These are phyloP conservation scores for Alsophila aescularia DNA, from an alignment of 2,888 invertebrate genomes.

Conservation along the genomic window DNA sequence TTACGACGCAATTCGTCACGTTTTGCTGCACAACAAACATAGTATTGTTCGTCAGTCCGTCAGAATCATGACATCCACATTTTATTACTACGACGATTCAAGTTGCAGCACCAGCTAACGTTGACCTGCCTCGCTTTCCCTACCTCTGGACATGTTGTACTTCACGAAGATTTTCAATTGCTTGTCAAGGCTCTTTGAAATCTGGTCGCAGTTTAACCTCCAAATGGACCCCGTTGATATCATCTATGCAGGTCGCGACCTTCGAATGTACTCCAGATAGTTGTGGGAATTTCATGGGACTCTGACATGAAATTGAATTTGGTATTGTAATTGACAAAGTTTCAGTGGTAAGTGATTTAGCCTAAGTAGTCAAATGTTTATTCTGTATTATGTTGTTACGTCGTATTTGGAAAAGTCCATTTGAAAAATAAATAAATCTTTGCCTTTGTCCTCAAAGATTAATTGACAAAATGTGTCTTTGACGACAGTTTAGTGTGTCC, in stretches of 20 bases:
- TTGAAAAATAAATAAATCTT: too few relatives aligned
- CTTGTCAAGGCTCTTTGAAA: constrained; percentile 39
- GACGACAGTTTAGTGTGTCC: constrained; percentile 6
- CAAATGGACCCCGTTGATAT: constrained; percentile 59
- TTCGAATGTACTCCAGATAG: constrained; percentile 63
- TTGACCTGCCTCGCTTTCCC: constrained; percentile 47
- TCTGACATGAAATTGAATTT: constrained; percentile 54
- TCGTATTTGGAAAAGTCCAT: too few relatives aligned
- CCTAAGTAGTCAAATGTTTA: neutral
- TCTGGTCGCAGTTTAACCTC: constrained; percentile 53
- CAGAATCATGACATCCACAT: constrained; percentile 31
- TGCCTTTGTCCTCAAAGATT: neutral
- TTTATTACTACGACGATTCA: constrained; percentile 56
- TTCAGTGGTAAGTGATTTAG: constrained; percentile 24
- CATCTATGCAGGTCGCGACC: constrained; percentile 68
- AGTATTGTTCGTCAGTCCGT: constrained; percentile 33
- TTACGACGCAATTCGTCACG: constrained; percentile 53
- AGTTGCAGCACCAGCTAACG: constrained; percentile 48
- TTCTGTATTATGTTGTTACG: neutral
- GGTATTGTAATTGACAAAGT: constrained; percentile 50
- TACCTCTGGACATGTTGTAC: constrained; percentile 20
- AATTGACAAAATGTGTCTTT: constrained; percentile 8
- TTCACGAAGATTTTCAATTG: constrained; percentile 21
- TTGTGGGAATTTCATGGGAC: constrained; percentile 51
- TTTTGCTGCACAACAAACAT: constrained; percentile 49